phyloP scores from a whole-genome alignment of 2,797 vertebrate species.

The Merluccius polli region DNA sequence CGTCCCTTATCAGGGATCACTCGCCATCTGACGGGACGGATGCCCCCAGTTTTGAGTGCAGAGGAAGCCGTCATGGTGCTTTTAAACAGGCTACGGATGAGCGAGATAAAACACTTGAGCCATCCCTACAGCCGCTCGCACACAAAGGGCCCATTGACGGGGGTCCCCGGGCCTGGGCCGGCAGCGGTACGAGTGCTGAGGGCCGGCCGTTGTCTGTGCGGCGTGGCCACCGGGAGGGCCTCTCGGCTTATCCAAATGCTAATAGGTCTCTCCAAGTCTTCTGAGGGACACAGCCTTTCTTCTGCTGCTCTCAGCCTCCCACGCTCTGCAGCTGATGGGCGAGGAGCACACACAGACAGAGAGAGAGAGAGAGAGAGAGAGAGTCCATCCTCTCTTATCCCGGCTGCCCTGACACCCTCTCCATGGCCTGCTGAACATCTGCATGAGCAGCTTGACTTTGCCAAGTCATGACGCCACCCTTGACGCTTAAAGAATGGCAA shows the following conservation, averaged over 20 bases:
- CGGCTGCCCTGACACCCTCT: constrained; percentile 35
- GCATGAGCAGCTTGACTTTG: constrained; percentile 72
- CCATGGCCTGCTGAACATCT: constrained; percentile 33
- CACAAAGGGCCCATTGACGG: constrained; percentile 70
- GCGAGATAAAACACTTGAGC: constrained; percentile 53
- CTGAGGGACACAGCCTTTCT: constrained; percentile 61
- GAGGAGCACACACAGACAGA: constrained; percentile 38
- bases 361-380: background rate
- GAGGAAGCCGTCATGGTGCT: constrained; percentile 46
- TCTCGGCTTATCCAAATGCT: constrained; percentile 73
- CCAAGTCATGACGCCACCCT: constrained; percentile 59
- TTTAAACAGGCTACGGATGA: constrained; percentile 49
- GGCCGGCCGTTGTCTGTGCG: constrained; percentile 56
- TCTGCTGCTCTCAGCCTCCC: constrained; percentile 67
- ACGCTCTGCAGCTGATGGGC: constrained; percentile 67
- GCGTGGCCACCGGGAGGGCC: constrained; percentile 59
- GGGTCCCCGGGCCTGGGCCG: constrained; percentile 46
- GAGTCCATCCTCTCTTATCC: constrained; percentile 60
- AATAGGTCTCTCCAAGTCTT: constrained; percentile 69
- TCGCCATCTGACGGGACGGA: constrained; percentile 60
- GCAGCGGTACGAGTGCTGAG: constrained; percentile 48
- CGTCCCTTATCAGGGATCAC: constrained; percentile 61
- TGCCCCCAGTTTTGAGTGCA: constrained; percentile 34
- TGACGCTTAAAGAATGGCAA: constrained; percentile 50
- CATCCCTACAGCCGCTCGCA: constrained; percentile 47